Base-by-base conservation (phyloP, 2,113 vertebrate genomes). In the Megalops atlanticus region DNA sequence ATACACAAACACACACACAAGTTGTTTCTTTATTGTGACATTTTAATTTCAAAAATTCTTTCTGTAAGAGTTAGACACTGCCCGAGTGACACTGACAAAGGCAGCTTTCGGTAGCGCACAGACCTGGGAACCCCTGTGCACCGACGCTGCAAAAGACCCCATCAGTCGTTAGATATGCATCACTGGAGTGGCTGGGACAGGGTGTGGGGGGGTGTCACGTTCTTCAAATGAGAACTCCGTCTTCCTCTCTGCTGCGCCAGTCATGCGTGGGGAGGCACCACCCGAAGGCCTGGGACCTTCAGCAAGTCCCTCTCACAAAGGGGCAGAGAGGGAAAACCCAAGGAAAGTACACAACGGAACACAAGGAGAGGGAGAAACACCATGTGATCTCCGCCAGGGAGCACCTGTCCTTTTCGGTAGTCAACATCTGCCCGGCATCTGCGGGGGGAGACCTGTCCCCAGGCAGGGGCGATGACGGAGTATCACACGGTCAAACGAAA, bases 201-300 rank as follows among this genome's bases (percentile, higher is more conserved):
- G n/a, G n/a, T n/a, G n/a, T n/a, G n/a, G n/a, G n/a, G 76, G 79
- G 79, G 74, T 80, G 73, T 80, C 24, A 80, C 52, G 69, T 74
- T 80, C 31, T 72, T 73, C 69, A 74, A 80, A 73, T 11, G 21
- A 76, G 40, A 81, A 70, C 74, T 76, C 73, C 80, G 40, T 76
- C 39, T 81, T 76, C 73, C 52, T 38, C 73, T 76, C 38, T n/a
- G 36, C 16, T 21, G 31, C 27, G 12, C 16, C 80, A 4, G 16
- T 36, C 68, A 77, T 10, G 75, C 36, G 33, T 52, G 43, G 24
- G 12, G 10, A 27, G 14, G n/a, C 24, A 31, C 33, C 7, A 24
- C 73, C 41, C 40, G 52, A 79, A 43, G 69, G 72, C 41, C 35
- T 3, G 0, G 14, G 72, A 27, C 78, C 43, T 3, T 40, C 35